Conservation (phyloP, 2,888 invertebrate genomes). For the Mythimna vitellina region DNA sequence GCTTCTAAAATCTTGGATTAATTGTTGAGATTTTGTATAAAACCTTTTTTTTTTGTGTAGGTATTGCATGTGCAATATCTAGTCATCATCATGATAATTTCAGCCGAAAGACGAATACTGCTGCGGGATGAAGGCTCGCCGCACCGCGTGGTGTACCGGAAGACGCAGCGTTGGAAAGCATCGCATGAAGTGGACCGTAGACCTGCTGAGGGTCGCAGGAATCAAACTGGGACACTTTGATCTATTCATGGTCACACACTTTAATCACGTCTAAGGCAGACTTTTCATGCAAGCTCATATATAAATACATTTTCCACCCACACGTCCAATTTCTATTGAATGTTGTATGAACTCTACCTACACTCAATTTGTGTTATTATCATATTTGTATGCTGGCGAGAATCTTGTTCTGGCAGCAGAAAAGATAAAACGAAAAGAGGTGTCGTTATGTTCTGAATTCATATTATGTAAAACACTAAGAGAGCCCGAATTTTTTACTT, state of each 20-base stretch:
- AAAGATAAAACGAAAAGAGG: conserved; percentile 31
- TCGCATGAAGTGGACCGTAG: too few relatives aligned
- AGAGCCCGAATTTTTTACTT: conserved; percentile 7
- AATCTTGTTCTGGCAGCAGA: conserved; percentile 6
- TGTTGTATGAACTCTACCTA: conserved; percentile 38
- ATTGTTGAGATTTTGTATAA: not conserved
- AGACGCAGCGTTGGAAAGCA: too few relatives aligned
- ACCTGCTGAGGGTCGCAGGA: too few relatives aligned
- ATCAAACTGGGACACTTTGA: not conserved
- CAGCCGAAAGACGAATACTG: too few relatives aligned
- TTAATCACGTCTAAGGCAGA: not conserved
- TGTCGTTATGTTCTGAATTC: conserved; percentile 26
- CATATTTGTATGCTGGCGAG: conserved; percentile 37
- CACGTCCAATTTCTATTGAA: conserved; percentile 26
- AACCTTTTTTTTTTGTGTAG: too few relatives aligned
- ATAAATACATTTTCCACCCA: conserved; percentile 5
- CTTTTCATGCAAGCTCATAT: conserved; percentile 15
- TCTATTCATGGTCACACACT: not conserved
- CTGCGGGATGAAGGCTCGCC: too few relatives aligned
- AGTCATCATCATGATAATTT: too few relatives aligned
- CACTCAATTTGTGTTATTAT: conserved; percentile 43
- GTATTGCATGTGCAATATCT: too few relatives aligned
- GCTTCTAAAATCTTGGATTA: not conserved
- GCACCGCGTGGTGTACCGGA: too few relatives aligned
- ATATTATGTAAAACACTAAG: conserved; percentile 14